These are phyloP conservation scores for Platyscapa corneri DNA, from an alignment of 1,140 invertebrate species.

Conservation along the genomic window DNA sequence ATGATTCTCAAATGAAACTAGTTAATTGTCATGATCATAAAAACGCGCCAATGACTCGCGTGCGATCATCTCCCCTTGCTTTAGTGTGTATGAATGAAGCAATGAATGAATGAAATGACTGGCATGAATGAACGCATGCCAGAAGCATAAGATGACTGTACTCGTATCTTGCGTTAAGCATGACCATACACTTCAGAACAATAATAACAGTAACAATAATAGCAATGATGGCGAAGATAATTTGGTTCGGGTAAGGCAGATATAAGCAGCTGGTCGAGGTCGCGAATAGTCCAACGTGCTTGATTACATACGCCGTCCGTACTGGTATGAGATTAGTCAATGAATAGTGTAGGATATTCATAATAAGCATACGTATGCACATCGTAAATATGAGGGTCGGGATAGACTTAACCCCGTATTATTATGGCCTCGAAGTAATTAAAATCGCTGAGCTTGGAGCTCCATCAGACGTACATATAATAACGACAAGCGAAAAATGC, in stretches of 20 bases:
- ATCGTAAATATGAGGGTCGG: not conserved
- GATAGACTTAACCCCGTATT: conserved; percentile 1
- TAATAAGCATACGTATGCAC: not conserved
- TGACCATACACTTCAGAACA: not conserved
- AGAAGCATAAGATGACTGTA: conserved; percentile 30
- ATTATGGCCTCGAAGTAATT: conserved; percentile 36
- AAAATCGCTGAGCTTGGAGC: not conserved
- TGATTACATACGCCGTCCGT: not conserved
- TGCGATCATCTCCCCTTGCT: not conserved
- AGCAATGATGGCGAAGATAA: conserved; percentile 4
- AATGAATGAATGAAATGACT: conserved; percentile 56
- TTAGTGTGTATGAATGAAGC: conserved; percentile 52
- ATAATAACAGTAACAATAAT: not conserved
- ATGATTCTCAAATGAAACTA: conserved; percentile 54
- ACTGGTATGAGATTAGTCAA: not conserved
- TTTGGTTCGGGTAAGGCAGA: not conserved
- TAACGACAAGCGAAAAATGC: not conserved
- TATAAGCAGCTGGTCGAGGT: not conserved
- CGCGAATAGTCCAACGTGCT: not conserved
- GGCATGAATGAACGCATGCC: conserved; percentile 50
- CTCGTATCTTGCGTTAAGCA: not conserved
- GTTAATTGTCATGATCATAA: conserved; percentile 55
- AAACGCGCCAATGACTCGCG: conserved; percentile 53
- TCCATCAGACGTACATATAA: not conserved
- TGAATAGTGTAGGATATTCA: not conserved